These are phyloP conservation scores for Hemiscyllium ocellatum DNA, from an alignment of 2,113 vertebrate species.

Conservation along the genomic window DNA sequence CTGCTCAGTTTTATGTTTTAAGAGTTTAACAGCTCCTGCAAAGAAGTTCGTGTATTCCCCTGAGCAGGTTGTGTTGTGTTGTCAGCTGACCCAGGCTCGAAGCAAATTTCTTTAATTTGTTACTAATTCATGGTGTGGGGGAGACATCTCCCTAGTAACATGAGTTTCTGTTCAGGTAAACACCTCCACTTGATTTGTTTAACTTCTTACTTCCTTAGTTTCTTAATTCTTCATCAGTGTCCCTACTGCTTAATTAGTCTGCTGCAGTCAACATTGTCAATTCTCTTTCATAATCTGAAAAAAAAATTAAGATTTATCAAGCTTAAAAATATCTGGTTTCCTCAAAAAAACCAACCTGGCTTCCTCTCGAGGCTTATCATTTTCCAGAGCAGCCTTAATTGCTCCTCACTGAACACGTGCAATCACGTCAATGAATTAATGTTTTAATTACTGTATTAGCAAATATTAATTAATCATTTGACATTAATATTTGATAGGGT, in stretches of 20 bases:
- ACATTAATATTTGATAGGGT: background rate
- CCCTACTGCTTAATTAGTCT: background rate
- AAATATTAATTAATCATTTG: background rate
- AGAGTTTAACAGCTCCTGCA: background rate
- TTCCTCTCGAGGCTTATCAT: background rate
- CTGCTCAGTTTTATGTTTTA: background rate
- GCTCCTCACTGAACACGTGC: background rate
- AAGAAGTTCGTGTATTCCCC: background rate
- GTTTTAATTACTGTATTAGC: background rate
- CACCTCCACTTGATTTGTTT: background rate
- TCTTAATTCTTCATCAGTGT: background rate
- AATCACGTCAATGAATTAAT: background rate
- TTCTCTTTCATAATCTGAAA: background rate
- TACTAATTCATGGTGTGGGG: too few species aligned
- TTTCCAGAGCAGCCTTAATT: background rate
- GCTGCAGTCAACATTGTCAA: background rate
- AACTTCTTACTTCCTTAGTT: background rate
- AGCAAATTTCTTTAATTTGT: background rate
- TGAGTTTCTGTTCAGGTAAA: background rate
- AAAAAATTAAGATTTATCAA: background rate
- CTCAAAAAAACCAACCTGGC: background rate
- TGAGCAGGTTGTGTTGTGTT: background rate
- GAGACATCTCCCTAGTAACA: background rate
- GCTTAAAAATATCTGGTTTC: background rate
- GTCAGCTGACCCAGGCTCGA: background rate